Percentiles rank a stretch among this genome's conserved stretches.
These are phyloP conservation scores for Aspidapion aeneum DNA, from an alignment of 2,888 invertebrate species.

Conservation along the genomic window DNA sequence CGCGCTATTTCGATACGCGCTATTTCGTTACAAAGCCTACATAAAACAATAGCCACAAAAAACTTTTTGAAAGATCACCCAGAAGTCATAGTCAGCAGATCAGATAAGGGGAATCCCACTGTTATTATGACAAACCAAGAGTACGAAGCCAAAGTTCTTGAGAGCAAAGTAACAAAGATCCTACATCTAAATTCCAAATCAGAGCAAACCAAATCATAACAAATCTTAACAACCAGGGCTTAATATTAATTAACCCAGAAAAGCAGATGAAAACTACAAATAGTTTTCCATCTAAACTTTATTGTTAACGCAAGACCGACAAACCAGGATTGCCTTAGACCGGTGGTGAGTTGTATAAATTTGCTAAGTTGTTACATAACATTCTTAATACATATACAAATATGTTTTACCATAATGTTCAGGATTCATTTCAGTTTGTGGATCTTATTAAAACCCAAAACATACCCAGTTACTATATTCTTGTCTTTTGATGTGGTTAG, in stretches of 20 bases:
- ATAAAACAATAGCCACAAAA: too few species aligned
- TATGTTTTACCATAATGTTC: neutral
- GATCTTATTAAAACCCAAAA: neutral
- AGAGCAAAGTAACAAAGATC: neutral
- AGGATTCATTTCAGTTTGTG: neutral
- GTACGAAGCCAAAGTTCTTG: neutral
- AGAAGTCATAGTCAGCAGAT: neutral
- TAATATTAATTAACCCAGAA: neutral
- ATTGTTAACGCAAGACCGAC: neutral
- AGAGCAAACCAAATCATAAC: neutral
- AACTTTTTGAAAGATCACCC: too few species aligned
- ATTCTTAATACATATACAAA: neutral
- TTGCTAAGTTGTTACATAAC: neutral
- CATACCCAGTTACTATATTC: neutral
- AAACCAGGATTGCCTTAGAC: neutral
- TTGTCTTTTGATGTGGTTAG: neutral
- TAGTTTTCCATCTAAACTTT: neutral
- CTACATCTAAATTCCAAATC: neutral
- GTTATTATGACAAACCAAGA: neutral
- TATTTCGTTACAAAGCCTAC: too few species aligned
- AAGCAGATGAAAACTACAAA: neutral
- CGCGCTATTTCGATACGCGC: too few species aligned
- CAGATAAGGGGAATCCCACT: neutral
- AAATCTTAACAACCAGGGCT: neutral
- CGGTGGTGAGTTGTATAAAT: neutral